phyloP scores from a whole-genome alignment of 92 coral and sea anemone species.

The Porites rus region DNA sequence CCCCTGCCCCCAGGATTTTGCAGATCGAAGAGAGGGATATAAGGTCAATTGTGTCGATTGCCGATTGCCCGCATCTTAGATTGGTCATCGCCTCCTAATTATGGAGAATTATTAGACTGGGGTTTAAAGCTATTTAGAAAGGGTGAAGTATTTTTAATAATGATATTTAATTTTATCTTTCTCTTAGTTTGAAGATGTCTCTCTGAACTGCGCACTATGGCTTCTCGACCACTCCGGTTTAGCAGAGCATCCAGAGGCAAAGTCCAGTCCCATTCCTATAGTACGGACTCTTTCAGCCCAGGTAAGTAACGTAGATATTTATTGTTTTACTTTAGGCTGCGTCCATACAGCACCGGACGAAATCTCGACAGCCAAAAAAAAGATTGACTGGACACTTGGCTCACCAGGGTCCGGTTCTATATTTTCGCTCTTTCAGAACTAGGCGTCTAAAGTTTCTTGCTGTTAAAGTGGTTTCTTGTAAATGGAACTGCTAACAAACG shows the following conservation, averaged over 20 bases:
- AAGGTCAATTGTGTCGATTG: not conserved
- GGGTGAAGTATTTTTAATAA: too few relatives aligned
- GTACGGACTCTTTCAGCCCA: conserved; percentile 82
- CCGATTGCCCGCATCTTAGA: too few relatives aligned
- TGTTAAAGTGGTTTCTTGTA: too few relatives aligned
- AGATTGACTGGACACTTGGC: too few relatives aligned
- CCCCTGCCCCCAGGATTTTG: not conserved
- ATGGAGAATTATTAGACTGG: not conserved
- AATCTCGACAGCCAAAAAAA: too few relatives aligned
- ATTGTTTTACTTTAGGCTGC: too few relatives aligned
- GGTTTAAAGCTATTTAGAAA: too few relatives aligned
- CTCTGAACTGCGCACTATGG: conserved; percentile 59
- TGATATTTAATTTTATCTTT: not conserved
- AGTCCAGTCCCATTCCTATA: conserved; percentile 70
- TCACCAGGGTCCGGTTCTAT: too few relatives aligned
- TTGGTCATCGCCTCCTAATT: not conserved
- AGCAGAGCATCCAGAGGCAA: conserved; percentile 31
- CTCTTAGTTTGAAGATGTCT: conserved; percentile 77
- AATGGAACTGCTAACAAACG: too few relatives aligned
- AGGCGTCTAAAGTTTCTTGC: too few relatives aligned
- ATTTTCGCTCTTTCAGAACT: too few relatives aligned
- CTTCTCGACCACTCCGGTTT: conserved; percentile 60
- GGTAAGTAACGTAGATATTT: conserved; percentile 62
- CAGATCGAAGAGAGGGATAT: not conserved
- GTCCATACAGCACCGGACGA: too few relatives aligned